Evolutionary conservation across 37 sponge, comb jelly and placozoan genomes (phyloP).

Genomic region (Chondrosia reniformis): DNA sequence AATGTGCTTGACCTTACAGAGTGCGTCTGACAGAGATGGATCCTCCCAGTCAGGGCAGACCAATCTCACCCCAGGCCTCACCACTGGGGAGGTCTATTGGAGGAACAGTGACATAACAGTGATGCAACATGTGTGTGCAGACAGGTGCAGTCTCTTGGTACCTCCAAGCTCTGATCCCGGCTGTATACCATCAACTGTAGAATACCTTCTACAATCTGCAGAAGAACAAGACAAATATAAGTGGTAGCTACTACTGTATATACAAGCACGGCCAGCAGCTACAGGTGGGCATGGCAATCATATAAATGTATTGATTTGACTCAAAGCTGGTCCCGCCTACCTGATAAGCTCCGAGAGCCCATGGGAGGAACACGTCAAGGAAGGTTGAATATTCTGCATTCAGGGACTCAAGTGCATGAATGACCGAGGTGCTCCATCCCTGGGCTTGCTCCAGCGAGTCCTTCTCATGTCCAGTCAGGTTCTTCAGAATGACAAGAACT

Average conservation of each 20-base stretch:
- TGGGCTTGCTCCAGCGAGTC: background rate
- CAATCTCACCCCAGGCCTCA: too few relatives aligned
- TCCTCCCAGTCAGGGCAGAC: background rate
- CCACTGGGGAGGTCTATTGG: too few relatives aligned
- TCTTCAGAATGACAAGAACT: background rate
- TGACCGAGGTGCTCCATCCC: slow-evolving; percentile 6
- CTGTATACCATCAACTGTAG: background rate
- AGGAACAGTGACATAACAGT: too few relatives aligned
- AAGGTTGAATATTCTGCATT: background rate
- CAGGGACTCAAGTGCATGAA: background rate
- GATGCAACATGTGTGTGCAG: too few relatives aligned
- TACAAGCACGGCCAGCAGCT: background rate
- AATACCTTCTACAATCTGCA: background rate
- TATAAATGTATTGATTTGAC: too few relatives aligned
- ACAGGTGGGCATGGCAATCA: background rate
- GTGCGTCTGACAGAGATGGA: background rate
- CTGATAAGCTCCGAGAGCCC: slow-evolving; percentile 5
- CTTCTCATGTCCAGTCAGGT: background rate
- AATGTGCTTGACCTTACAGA: too few relatives aligned
- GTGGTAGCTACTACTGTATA: background rate
- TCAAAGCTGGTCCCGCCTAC: too few relatives aligned
- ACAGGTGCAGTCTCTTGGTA: too few relatives aligned
- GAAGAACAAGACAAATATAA: background rate
- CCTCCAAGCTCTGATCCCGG: background rate
- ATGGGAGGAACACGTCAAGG: background rate